Conservation (phyloP, 2,888 invertebrate genomes). For the Melieria crassipennis region DNA sequence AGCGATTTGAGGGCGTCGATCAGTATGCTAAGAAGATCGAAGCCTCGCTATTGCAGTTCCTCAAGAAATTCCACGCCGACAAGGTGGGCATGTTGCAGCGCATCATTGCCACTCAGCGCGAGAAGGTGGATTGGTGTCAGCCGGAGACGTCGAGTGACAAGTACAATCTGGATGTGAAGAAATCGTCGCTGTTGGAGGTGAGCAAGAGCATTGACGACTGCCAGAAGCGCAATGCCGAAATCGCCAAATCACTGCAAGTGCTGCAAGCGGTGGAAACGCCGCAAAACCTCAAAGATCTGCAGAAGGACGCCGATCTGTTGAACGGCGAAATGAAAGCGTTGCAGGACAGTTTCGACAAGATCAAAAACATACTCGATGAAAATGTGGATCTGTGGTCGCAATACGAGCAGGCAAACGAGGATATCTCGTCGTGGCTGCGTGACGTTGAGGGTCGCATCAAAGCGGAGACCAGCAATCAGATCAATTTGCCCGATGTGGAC, state of each 20-base stretch:
- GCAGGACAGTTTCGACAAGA: conserved; percentile 74
- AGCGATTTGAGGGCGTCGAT: conserved; percentile 81
- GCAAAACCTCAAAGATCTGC: conserved; percentile 75
- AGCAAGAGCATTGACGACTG: conserved; percentile 79
- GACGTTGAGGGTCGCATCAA: conserved; percentile 81
- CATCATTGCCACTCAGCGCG: conserved; percentile 81
- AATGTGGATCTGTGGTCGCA: conserved; percentile 82
- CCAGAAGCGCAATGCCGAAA: conserved; percentile 72
- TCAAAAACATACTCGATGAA: conserved; percentile 74
- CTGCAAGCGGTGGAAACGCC: conserved; percentile 79
- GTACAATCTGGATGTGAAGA: conserved; percentile 92
- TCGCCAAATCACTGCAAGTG: conserved; percentile 77
- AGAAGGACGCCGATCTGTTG: conserved; percentile 75
- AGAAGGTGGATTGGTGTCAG: conserved; percentile 91
- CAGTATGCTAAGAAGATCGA: conserved; percentile 85
- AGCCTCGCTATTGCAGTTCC: conserved; percentile 78
- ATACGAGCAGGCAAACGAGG: conserved; percentile 81
- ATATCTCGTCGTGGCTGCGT: conserved; percentile 79
- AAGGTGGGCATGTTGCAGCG: conserved; percentile 84
- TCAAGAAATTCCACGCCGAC: conserved; percentile 88
- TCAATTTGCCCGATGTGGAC: conserved; percentile 75
- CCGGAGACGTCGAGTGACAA: conserved; percentile 89
- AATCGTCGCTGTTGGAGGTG: conserved; percentile 81
- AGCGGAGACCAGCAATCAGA: conserved; percentile 76
- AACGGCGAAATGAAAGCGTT: conserved; percentile 77